Conservation (phyloP, 2,113 vertebrate species). For the Quiscalus mexicanus region DNA sequence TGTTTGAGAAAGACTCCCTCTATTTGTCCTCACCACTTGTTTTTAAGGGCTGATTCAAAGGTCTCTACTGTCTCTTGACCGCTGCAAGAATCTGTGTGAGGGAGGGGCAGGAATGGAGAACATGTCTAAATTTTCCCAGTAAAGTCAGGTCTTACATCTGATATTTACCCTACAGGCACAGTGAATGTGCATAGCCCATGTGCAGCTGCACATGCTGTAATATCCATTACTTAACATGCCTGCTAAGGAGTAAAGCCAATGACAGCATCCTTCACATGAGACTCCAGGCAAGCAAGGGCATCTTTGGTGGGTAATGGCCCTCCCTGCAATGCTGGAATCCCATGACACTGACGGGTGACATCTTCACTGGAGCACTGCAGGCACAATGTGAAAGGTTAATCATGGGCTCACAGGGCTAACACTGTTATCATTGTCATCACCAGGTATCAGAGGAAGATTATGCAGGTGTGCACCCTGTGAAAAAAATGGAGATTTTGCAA, state of each 20-base stretch:
- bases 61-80: background rate
- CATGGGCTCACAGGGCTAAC: background rate
- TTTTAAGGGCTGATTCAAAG: conserved; percentile 14
- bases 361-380: background rate
- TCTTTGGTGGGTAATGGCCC: background rate
- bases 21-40: background rate
- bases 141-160: background rate
- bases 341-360: background rate
- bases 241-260: background rate
- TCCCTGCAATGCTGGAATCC: background rate
- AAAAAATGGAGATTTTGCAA: background rate
- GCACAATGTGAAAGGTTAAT: background rate
- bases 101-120: background rate
- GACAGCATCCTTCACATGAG: background rate
- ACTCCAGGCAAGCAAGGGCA: background rate
- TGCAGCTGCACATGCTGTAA: background rate
- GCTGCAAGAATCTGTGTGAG: background rate
- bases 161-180: background rate
- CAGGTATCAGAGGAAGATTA: background rate
- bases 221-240: background rate
- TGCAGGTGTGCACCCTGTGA: background rate
- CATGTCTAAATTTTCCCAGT: background rate
- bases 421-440: background rate
- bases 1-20: background rate
- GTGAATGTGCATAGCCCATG: background rate